A percentile compares a stretch with the other conserved stretches of the same genome.
These are phyloP conservation scores for Diachasma alloeum DNA, from an alignment of 1,140 invertebrate genomes.

Conservation along the genomic window DNA sequence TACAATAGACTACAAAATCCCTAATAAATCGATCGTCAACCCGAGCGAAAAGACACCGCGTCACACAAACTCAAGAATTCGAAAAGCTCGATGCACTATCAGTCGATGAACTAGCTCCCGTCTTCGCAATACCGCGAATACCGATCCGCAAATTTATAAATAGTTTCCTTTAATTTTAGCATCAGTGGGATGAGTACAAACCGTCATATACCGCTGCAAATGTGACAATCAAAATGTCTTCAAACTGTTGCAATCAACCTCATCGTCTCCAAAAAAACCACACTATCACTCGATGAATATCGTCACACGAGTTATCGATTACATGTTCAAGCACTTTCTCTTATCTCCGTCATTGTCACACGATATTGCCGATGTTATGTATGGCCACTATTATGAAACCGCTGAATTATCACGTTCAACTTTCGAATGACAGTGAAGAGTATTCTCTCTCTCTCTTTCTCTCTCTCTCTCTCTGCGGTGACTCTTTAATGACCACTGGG, in stretches of 20 bases:
- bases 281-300: too few species aligned
- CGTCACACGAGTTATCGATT: neutral
- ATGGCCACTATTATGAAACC: neutral
- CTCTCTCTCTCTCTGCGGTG: too few species aligned
- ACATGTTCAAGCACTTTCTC: neutral
- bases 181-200: neutral
- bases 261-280: neutral
- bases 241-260: neutral
- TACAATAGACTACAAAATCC: too few species aligned
- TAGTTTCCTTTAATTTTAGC: neutral
- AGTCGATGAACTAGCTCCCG: neutral
- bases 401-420: neutral
- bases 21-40: too few species aligned
- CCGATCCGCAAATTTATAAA: neutral
- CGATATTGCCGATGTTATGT: neutral
- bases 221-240: neutral
- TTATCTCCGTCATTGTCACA: neutral
- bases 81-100: neutral
- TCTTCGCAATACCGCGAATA: neutral
- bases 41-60: too few species aligned
- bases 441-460: too few species aligned
- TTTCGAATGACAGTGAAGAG: too few species aligned
- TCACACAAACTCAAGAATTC: too few species aligned
- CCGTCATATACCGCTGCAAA: neutral
- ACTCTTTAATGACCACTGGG: neutral